phyloP scores from a whole-genome alignment of 2,113 vertebrate species.

The Alligator sinensis region DNA sequence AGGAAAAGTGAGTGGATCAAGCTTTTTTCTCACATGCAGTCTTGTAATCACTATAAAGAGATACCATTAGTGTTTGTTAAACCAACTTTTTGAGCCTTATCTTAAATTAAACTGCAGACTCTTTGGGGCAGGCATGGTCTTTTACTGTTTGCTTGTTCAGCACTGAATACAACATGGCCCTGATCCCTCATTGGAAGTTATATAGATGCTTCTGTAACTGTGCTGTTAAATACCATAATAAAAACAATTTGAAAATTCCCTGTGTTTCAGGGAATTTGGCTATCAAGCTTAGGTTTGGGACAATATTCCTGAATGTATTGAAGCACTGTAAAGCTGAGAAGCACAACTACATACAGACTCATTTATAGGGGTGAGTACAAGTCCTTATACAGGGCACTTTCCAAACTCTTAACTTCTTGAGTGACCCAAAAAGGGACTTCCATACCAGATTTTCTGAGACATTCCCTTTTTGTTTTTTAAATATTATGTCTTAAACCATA shows the following conservation, averaged over 20 bases:
- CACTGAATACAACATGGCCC: rapidly evolving
- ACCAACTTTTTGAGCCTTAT: background rate
- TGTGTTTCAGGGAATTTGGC: background rate
- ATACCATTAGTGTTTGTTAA: background rate
- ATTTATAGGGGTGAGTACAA: background rate
- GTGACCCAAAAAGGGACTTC: slow-evolving; percentile 10
- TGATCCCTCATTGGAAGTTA: background rate
- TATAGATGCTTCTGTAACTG: background rate
- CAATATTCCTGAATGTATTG: background rate
- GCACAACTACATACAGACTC: background rate
- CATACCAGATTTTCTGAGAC: background rate
- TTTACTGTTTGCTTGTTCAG: background rate
- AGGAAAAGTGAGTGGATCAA: too few relatives aligned
- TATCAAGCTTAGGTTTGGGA: background rate
- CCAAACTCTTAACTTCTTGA: slow-evolving; percentile 5
- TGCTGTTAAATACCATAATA: background rate
- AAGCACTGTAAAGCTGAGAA: background rate
- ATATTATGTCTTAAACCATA: background rate
- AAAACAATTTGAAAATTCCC: background rate
- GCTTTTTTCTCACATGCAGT: too few relatives aligned
- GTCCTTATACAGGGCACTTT: background rate
- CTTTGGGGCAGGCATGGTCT: background rate
- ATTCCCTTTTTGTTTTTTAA: background rate
- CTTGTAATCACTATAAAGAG: too few relatives aligned
- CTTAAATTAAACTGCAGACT: background rate